phyloP scores from a whole-genome alignment of 2,797 vertebrate species.

The Bradypus variegatus region DNA sequence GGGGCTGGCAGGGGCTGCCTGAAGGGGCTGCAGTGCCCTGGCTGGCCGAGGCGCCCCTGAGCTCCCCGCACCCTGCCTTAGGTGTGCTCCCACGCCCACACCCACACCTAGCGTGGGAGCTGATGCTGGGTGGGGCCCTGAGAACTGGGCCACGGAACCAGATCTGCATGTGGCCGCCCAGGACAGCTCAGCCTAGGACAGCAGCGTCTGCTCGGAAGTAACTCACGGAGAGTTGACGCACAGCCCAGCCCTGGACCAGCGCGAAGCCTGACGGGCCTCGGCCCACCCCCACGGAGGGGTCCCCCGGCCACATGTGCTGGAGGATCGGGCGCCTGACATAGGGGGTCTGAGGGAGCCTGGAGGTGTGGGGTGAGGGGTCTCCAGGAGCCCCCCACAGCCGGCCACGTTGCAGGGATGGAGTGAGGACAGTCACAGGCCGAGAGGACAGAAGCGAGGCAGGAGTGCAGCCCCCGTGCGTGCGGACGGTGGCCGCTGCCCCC shows the following conservation, averaged over 20 bases:
- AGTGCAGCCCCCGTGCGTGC: no score
- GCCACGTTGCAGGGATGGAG: no score
- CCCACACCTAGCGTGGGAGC: constrained; percentile 43
- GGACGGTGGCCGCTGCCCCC: no score
- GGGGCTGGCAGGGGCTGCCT: not conserved
- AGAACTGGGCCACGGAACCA: constrained; percentile 43
- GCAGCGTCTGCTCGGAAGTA: not conserved
- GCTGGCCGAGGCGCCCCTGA: not conserved
- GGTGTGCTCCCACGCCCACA: constrained; percentile 46
- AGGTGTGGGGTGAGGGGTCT: no score
- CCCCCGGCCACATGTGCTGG: not conserved
- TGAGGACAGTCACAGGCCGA: not conserved
- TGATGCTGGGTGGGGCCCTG: not conserved
- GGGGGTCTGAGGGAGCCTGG: not conserved
- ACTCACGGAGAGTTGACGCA: not conserved
- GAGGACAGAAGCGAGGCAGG: no score
- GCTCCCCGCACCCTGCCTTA: constrained; percentile 17
- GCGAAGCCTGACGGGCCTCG: not conserved
- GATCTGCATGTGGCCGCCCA: not conserved
- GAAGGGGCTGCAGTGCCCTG: not conserved
- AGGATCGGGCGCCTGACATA: no score
- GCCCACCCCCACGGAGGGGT: not conserved
- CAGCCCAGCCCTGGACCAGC: not conserved
- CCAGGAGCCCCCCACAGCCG: no score
- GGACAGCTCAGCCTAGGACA: not conserved